Base-by-base conservation (phyloP, 2,888 invertebrate species). In the Lepidocyrtinus sp. region DNA sequence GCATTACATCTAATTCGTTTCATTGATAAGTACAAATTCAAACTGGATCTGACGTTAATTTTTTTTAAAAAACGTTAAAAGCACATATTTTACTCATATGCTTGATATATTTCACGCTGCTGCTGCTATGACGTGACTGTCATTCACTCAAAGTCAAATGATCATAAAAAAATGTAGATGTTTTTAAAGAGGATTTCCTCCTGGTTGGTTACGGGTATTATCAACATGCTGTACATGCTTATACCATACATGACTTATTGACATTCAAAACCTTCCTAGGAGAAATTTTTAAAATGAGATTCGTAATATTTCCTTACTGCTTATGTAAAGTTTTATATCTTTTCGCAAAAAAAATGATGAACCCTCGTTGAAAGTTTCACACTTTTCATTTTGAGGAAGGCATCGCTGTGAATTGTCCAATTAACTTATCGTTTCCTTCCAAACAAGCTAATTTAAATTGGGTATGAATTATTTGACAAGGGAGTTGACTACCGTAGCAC, bases 261-360 rank as follows among this genome's bases (percentile, higher is more conserved):
- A 59, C 59, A 59, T 59, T 59, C 59, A n/a, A 59, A 59, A 59
- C n/a, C 59, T 17, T 59, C 19, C 5, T n/a, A 17, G 19, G 36
- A 36, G 36, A 36, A 36, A 36, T 36, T 36, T 36, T 36, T 36
- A 7, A 36, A 36, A 36, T 36, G 36, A 36, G 5, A 36, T 36
- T 36, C 36, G 5, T 36, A 36, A n/a, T 12, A 36, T 36, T 36
- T 36, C 36, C 12, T 36, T 36, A 5, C 12, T 36, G 36, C n/a
- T n/a, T n/a, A n/a, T n/a, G n/a, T n/a, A n/a, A n/a, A n/a, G n/a
- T n/a, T n/a, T n/a, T n/a, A n/a, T n/a, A n/a, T n/a, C n/a, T n/a
- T n/a, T n/a, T n/a, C n/a, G n/a, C n/a, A n/a, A n/a, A n/a, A n/a
- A n/a, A n/a, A n/a, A n/a, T n/a, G n/a, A n/a, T n/a, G n/a, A n/a